Percentiles rank a stretch among this genome's conserved stretches.
Evolutionary conservation across 2,888 invertebrate genomes (phyloP).

Genomic region (Odontocerum albicorne): DNA sequence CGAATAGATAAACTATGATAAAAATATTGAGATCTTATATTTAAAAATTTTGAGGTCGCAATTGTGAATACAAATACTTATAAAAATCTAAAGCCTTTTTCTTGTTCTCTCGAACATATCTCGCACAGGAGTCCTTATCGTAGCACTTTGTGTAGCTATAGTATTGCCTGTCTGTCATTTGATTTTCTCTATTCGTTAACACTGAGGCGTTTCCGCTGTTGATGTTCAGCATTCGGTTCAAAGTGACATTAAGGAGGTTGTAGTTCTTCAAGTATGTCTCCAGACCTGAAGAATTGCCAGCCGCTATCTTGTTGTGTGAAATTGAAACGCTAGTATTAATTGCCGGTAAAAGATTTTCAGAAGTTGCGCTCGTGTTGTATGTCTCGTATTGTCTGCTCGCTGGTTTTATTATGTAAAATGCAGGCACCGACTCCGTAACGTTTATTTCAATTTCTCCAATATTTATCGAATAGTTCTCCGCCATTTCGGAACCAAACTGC

Average conservation of each 20-base stretch:
- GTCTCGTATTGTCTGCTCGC: not conserved
- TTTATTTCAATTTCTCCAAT: constrained; percentile 43
- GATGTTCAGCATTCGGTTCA: constrained; percentile 18
- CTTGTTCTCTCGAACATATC: constrained; percentile 47
- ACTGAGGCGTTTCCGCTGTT: constrained; percentile 11
- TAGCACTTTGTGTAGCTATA: constrained; percentile 16
- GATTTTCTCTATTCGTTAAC: not conserved
- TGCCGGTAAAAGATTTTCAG: too few species aligned
- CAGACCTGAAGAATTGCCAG: constrained; percentile 18
- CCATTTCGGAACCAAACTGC: constrained; percentile 25
- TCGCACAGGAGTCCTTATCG: constrained; percentile 41
- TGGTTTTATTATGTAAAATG: constrained; percentile 52
- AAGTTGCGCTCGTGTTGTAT: not conserved
- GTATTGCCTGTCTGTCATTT: not conserved
- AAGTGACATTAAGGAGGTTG: constrained; percentile 19
- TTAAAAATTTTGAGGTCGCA: constrained; percentile 38
- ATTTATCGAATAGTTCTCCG: constrained; percentile 9
- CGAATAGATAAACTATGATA: not conserved
- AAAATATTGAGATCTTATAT: constrained; percentile 4
- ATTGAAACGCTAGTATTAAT: too few species aligned
- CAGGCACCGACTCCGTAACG: constrained; percentile 51
- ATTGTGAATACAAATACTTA: constrained; percentile 54
- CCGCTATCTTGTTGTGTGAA: constrained; percentile 13
- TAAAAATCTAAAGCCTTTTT: constrained; percentile 56
- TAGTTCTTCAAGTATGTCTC: constrained; percentile 22